Evolutionary conservation across 2,113 vertebrate genomes (phyloP).

Genomic region (Otolemur garnettii): DNA sequence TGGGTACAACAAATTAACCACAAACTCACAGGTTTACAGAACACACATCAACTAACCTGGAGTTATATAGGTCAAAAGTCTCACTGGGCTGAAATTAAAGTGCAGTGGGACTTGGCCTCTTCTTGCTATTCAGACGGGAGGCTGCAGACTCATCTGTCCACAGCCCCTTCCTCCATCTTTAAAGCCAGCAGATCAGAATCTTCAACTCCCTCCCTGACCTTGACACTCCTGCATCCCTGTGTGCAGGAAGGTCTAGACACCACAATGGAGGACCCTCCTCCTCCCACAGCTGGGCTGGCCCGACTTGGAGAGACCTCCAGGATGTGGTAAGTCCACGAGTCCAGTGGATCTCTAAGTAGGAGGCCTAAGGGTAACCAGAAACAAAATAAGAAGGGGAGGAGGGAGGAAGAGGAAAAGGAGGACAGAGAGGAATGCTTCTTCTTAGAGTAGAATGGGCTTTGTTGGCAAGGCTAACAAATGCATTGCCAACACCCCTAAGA

Average conservation of each 20-base stretch:
- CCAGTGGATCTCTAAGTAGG: not conserved
- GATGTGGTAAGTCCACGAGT: not conserved
- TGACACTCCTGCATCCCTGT: not conserved
- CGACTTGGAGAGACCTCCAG: not conserved
- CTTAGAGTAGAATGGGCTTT: not conserved
- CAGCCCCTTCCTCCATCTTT: not conserved
- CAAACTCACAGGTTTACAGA: too few species aligned
- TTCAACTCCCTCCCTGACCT: not conserved
- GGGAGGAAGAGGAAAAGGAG: not conserved
- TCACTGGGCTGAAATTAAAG: not conserved
- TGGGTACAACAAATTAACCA: not conserved
- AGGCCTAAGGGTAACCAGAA: not conserved
- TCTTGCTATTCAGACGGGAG: not conserved
- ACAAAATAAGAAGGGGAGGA: not conserved
- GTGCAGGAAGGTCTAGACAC: not conserved
- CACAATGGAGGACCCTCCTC: not conserved
- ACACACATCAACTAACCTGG: not conserved
- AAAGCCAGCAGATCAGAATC: not conserved
- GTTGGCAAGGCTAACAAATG: not conserved
- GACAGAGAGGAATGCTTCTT: not conserved
- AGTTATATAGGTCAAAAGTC: not conserved
- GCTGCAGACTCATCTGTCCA: too few species aligned
- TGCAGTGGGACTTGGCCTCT: not conserved
- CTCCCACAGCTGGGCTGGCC: not conserved
- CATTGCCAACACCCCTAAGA: not conserved